These are phyloP conservation scores for Leucopsar rothschildi DNA, from an alignment of 2,113 vertebrate species.

Conservation along the genomic window DNA sequence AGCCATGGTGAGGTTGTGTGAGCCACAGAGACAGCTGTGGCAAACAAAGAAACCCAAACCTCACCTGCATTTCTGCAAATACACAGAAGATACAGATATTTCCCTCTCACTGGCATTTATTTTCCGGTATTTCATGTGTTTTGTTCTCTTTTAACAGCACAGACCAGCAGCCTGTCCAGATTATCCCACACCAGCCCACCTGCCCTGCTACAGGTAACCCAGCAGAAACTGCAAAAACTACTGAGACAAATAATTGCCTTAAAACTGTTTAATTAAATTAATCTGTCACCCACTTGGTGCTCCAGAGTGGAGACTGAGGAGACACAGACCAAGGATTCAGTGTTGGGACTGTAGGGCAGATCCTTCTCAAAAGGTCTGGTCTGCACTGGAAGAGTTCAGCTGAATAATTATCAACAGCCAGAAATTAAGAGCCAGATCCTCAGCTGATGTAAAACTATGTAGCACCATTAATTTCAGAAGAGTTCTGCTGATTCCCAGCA, in stretches of 20 bases:
- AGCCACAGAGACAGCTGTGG: not conserved
- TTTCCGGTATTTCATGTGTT: not conserved
- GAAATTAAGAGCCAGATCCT: not conserved
- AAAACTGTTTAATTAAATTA: not conserved
- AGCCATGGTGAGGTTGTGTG: not conserved
- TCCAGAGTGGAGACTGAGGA: not conserved
- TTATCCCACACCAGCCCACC: not conserved
- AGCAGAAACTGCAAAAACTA: not conserved
- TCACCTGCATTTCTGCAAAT: not conserved
- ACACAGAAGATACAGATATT: not conserved
- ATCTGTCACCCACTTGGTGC: not conserved
- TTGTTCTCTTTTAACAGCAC: not conserved
- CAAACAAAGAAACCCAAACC: not conserved
- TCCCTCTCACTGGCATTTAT: not conserved
- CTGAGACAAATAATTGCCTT: not conserved
- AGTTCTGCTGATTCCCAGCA: slow-evolving; percentile 28
- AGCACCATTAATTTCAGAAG: slow-evolving; percentile 30
- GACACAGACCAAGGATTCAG: not conserved
- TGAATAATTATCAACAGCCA: not conserved
- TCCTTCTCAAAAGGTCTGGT: not conserved
- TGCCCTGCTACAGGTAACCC: not conserved
- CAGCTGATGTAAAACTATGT: not conserved
- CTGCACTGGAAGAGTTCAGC: not conserved
- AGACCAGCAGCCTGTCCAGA: not conserved
- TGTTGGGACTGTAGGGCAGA: not conserved